Conservation (phyloP, 2,888 invertebrate genomes). For the Auanema sp. region DNA sequence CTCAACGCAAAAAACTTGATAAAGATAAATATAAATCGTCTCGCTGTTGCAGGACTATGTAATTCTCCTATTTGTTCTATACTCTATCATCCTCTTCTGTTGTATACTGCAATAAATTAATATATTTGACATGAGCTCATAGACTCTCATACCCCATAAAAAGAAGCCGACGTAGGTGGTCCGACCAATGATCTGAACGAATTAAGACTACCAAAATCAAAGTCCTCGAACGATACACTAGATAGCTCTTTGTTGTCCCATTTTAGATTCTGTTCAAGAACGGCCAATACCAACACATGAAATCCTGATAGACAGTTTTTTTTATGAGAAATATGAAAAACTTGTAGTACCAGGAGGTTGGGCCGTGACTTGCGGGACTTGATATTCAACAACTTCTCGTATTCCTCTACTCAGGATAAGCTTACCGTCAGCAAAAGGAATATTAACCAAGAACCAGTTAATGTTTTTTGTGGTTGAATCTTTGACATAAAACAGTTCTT, state of each 20-base stretch:
- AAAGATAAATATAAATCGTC: conserved; percentile 1
- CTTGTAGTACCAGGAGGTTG: neutral
- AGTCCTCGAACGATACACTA: conserved; percentile 26
- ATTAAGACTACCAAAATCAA: conserved; percentile 18
- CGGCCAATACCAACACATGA: conserved; percentile 32
- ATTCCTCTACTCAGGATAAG: conserved; percentile 21
- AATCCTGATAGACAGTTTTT: conserved; percentile 19
- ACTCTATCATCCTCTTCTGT: conserved; percentile 13
- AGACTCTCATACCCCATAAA: conserved; percentile 12
- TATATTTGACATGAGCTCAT: neutral
- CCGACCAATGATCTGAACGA: neutral
- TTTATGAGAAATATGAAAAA: neutral
- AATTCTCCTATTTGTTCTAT: conserved; percentile 8
- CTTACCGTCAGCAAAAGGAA: conserved; percentile 30
- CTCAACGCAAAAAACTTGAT: neutral
- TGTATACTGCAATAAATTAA: conserved; percentile 15
- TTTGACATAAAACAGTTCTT: conserved; percentile 3
- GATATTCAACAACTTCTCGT: neutral
- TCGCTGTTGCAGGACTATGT: conserved; percentile 3
- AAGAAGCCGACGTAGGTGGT: conserved; percentile 9
- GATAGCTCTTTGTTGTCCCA: conserved; percentile 32
- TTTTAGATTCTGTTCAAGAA: conserved; percentile 31
- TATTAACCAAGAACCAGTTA: conserved; percentile 22
- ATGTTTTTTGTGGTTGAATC: conserved; percentile 8
- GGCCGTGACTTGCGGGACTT: conserved; percentile 1